These are phyloP conservation scores for Anthopleura sola DNA, from an alignment of 64 coral and sea anemone genomes.

Conservation along the genomic window DNA sequence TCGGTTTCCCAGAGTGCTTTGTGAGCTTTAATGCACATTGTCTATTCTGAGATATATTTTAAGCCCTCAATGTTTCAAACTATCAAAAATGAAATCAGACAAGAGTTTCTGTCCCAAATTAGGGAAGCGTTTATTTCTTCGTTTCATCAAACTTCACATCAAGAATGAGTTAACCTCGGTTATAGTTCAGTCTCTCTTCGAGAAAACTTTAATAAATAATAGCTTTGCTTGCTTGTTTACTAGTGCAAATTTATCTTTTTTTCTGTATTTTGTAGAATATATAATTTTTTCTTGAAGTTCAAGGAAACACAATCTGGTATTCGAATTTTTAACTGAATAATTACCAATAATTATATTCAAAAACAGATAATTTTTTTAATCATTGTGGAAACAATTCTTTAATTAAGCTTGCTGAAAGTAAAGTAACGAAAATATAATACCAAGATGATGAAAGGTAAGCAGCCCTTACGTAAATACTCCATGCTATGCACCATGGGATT, in stretches of 20 bases:
- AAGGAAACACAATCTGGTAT: background rate
- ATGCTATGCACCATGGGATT: no score
- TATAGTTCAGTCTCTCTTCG: background rate
- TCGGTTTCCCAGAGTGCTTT: no score
- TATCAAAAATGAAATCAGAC: background rate
- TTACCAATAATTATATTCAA: no score
- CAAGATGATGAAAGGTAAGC: background rate
- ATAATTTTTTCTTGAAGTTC: background rate
- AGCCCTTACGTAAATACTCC: no score
- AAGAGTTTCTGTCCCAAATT: background rate
- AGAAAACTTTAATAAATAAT: slow-evolving; percentile 10
- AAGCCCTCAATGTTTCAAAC: background rate
- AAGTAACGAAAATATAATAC: background rate
- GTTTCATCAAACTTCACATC: background rate
- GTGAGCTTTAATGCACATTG: no score
- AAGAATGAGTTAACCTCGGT: background rate
- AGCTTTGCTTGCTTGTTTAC: background rate
- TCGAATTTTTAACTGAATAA: no score
- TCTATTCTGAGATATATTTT: no score
- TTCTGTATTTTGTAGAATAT: background rate
- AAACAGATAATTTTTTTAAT: no score
- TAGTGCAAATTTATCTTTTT: slow-evolving; percentile 3
- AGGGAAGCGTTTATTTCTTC: background rate
- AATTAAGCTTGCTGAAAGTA: no score
- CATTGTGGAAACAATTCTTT: no score